phyloP scores from a whole-genome alignment of 1,140 invertebrate species.

The Drosophila oshimai region DNA sequence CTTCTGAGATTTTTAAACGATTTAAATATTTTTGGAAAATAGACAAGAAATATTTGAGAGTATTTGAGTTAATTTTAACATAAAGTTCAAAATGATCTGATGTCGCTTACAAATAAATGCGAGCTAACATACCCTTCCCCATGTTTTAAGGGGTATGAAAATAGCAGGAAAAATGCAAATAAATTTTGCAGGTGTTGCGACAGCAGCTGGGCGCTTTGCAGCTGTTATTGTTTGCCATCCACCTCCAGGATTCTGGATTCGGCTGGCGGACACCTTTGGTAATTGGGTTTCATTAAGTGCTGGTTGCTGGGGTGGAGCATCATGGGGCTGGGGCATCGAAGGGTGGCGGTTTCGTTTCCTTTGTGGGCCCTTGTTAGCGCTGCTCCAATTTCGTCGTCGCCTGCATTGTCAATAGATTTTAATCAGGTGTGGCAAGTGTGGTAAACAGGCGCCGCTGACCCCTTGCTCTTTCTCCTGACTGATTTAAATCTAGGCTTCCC shows the following conservation, averaged over 20 bases:
- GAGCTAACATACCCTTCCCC: conserved; percentile 1
- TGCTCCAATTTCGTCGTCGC: conserved; percentile 54
- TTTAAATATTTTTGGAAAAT: too few species aligned
- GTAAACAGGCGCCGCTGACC: conserved; percentile 47
- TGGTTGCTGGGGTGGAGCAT: not conserved
- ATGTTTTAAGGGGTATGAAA: conserved; percentile 4
- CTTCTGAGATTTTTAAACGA: too few species aligned
- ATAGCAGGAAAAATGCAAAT: conserved; percentile 64
- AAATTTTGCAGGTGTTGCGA: conserved; percentile 62
- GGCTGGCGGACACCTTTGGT: conserved; percentile 32
- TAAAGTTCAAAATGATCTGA: too few species aligned
- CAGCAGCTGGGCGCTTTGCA: conserved; percentile 47
- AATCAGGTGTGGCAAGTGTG: conserved; percentile 77
- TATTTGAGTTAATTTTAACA: too few species aligned
- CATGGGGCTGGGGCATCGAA: not conserved
- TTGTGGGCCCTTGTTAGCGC: conserved; percentile 53
- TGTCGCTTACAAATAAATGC: not conserved
- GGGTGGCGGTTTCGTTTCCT: conserved; percentile 36
- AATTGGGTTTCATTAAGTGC: conserved; percentile 72
- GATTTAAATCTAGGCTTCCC: conserved; percentile 44
- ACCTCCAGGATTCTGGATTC: conserved; percentile 10
- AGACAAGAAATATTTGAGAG: too few species aligned
- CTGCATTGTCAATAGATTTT: conserved; percentile 74
- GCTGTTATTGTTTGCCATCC: conserved; percentile 69
- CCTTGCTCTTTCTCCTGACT: not conserved